Conservation (phyloP, 2,113 vertebrate species). For the Rhabdornis inornatus region DNA sequence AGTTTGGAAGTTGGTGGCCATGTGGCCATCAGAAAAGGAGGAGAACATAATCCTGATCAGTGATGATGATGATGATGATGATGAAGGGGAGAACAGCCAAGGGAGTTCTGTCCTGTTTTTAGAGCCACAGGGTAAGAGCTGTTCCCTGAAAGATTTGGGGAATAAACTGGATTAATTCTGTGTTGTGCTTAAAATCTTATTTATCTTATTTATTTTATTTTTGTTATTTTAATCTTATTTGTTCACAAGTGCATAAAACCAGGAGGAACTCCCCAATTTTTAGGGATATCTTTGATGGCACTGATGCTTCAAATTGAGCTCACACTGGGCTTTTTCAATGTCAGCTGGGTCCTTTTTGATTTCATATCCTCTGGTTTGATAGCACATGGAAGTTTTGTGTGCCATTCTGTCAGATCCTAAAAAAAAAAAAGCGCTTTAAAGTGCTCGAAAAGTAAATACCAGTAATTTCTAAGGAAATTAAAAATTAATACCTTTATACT, state of each 20-base stretch:
- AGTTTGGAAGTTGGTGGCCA: background rate
- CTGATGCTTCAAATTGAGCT: fast-evolving
- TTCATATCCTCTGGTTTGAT: background rate
- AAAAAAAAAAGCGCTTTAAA: background rate
- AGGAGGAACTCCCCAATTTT: background rate
- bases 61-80: background rate
- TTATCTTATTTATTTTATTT: too few species aligned
- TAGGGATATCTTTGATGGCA: background rate
- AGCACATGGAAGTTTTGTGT: fast-evolving
- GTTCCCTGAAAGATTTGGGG: background rate
- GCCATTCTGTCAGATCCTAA: fast-evolving
- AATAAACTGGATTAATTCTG: background rate
- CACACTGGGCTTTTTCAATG: background rate
- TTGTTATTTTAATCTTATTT: too few species aligned
- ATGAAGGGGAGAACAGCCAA: background rate
- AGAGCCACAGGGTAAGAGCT: background rate
- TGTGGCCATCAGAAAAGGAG: background rate
- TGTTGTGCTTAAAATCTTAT: fast-evolving
- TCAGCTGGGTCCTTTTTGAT: background rate
- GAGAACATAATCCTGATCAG: conserved; percentile 36
- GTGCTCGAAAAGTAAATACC: background rate
- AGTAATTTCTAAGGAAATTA: too few species aligned
- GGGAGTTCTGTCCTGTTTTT: background rate
- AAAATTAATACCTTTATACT: background rate
- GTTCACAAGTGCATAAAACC: background rate